These are phyloP conservation scores for Serrognathus titanus DNA, from an alignment of 2,888 invertebrate species.

Conservation along the genomic window DNA sequence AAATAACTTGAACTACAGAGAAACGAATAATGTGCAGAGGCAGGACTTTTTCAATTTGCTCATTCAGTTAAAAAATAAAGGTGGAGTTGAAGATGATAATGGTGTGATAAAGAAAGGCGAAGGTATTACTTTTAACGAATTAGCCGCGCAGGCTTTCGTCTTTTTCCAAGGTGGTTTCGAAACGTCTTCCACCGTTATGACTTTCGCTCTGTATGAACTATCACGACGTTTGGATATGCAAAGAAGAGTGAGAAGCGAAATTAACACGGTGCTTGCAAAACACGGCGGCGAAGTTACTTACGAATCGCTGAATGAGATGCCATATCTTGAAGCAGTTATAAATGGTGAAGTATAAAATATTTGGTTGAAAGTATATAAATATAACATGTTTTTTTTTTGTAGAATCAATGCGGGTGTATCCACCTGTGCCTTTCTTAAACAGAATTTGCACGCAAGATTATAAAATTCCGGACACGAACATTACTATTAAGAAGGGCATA, in stretches of 20 bases:
- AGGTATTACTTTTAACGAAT: slow-evolving; percentile 4
- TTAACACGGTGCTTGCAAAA: slow-evolving; percentile 34
- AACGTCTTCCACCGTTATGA: slow-evolving; percentile 45
- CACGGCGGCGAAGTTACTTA: slow-evolving; percentile 42
- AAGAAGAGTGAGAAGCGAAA: slow-evolving; percentile 43
- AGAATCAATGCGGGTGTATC: slow-evolving; percentile 19
- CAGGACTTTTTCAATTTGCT: slow-evolving; percentile 42
- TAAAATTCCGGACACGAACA: slow-evolving; percentile 12
- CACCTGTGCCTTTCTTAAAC: slow-evolving; percentile 7
- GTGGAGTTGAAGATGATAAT: not conserved
- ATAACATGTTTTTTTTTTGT: not conserved
- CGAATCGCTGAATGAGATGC: slow-evolving; percentile 47
- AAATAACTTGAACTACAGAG: slow-evolving; percentile 30
- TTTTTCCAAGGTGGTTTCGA: slow-evolving; percentile 50
- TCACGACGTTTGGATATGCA: slow-evolving; percentile 45
- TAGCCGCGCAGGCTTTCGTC: slow-evolving; percentile 41
- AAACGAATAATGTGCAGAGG: slow-evolving; percentile 24
- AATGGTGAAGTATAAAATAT: slow-evolving; percentile 9
- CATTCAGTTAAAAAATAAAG: slow-evolving; percentile 27
- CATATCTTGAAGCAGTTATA: slow-evolving; percentile 48
- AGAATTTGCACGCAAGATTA: slow-evolving; percentile 16
- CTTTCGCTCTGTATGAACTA: slow-evolving; percentile 42
- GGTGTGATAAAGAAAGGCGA: not conserved
- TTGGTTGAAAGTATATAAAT: not conserved
- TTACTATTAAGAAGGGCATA: slow-evolving; percentile 5